A percentile compares a stretch with the other conserved stretches of the same genome.
Conservation (phyloP, 2,888 invertebrate genomes). For the Torymus auratus region DNA sequence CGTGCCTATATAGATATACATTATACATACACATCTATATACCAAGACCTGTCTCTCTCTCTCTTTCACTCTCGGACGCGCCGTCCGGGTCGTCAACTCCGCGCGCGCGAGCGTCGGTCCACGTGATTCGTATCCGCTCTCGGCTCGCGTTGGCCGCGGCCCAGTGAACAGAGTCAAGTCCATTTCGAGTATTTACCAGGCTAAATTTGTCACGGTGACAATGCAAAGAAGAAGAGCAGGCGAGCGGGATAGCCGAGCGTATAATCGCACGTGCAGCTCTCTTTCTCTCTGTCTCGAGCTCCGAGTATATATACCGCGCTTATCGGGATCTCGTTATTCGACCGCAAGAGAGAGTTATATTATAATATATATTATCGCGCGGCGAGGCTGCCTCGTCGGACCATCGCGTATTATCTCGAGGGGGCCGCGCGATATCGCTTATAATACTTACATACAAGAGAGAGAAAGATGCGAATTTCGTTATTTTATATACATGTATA, state of each 20-base stretch:
- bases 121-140: neutral
- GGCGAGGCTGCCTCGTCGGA: neutral
- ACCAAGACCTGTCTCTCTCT: conserved; percentile 12
- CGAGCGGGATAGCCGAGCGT: neutral
- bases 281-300: too few relatives aligned
- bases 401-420: neutral
- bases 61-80: neutral
- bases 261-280: neutral
- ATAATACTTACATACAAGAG: too few relatives aligned
- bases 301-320: neutral
- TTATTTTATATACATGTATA: too few relatives aligned
- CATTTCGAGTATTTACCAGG: conserved; percentile 53
- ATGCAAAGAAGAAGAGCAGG: conserved; percentile 4
- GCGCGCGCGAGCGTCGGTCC: neutral
- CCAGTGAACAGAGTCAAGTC: conserved; percentile 42
- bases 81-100: conserved; percentile 40
- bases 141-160: conserved; percentile 34
- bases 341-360: neutral
- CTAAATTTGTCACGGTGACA: conserved; percentile 46
- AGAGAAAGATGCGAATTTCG: too few relatives aligned
- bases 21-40: neutral
- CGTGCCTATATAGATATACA: neutral
- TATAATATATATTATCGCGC: neutral
- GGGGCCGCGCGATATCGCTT: too few relatives aligned
- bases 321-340: conserved; percentile 1